phyloP scores from a whole-genome alignment of 2,113 vertebrate species.

The Corythornis madagascariensis region DNA sequence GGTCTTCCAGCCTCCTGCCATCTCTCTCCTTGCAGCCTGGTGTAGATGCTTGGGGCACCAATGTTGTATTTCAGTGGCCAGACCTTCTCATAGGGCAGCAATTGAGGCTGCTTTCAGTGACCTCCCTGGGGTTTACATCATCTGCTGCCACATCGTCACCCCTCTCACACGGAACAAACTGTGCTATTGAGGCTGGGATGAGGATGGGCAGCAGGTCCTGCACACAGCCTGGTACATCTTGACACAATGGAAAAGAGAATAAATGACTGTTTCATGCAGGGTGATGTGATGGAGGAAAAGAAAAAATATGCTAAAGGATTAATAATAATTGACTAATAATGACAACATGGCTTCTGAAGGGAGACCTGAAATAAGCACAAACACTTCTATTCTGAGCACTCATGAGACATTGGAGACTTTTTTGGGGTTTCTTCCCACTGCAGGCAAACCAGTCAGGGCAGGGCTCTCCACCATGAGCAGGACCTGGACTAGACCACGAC shows the following conservation, averaged over 20 bases:
- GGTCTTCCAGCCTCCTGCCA: neutral
- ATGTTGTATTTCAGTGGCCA: neutral
- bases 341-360: constrained; percentile 2
- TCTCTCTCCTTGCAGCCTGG: neutral
- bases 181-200: neutral
- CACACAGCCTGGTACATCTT: constrained; percentile 37
- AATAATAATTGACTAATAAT: constrained; percentile 3
- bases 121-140: neutral
- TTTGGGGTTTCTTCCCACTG: neutral
- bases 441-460: neutral
- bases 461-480: neutral
- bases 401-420: neutral
- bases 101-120: neutral
- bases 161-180: neutral
- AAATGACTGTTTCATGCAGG: constrained; percentile 23
- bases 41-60: neutral
- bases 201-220: neutral
- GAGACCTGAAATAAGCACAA: constrained; percentile 25
- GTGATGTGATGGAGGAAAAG: constrained; percentile 28
- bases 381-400: neutral
- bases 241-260: neutral
- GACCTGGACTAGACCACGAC: neutral
- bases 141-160: neutral
- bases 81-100: neutral
- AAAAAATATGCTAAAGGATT: constrained; percentile 29